Evolutionary conservation across 2,888 invertebrate genomes (phyloP), one percentile per base, ranked within the genome.

Genomic region (Parelbella ahira): DNA sequence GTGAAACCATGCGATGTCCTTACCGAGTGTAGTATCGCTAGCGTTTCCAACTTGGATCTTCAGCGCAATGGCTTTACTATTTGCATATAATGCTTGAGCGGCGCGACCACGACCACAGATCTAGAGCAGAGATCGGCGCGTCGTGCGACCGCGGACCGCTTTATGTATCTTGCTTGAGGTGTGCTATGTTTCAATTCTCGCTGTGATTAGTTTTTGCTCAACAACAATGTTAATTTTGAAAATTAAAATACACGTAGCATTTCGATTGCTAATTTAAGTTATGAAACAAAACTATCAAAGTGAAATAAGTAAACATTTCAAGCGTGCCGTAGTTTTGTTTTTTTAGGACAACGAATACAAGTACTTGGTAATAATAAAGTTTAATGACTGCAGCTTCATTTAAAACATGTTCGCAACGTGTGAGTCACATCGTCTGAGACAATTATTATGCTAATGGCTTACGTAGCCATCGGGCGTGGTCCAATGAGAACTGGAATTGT

Each of bases 11-110:
- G n/a, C 10, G 12, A 29, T 42, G 42, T 27, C 33, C 27, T 34
- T 41, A 53, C 54, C 41, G 33, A 37, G 46, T 37, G 34, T 10
- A 12, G 49, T 50, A 64, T 67, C 74, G 75, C 74, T 71, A 50
- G 51, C 60, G 64, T 69, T 56, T 58, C 45, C 60, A 61, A 62
- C 70, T 71, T 70, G 60, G 49, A 59, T 54, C 66, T 57, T 59
- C 48, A 65, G 27, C 27, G 70, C n/a, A 73, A 64, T 50, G 65
- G 67, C 52, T 57, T 12, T 42, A 41, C 55, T 62, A 79, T 82
- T 82, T 76, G 74, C 79, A 81, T 81, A 82, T 79, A 81, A 81
- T 76, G 72, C 71, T 56, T 60, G 65, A 66, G 66, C 65, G 67
- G 70, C 51, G 72, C 71, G 70, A 68, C 74, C 76, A 77, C 78